Conservation (phyloP, 2,888 invertebrate species). For the Gryllus longicercus region DNA sequence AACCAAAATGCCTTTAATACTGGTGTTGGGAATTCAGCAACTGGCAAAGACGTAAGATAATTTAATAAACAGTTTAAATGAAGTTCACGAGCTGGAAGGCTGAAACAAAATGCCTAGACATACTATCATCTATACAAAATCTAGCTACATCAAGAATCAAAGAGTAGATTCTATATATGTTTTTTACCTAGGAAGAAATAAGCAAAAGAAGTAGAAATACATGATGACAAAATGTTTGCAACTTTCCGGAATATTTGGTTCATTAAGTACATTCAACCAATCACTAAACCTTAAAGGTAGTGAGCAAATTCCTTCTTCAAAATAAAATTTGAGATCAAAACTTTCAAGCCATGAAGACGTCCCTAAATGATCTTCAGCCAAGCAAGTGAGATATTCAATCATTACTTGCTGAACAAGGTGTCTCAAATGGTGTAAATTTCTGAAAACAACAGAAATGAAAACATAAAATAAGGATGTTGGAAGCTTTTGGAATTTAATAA, state of each 20-base stretch:
- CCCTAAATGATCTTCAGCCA: constrained; percentile 19
- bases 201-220: constrained; percentile 24
- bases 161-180: neutral
- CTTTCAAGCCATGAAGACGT: neutral
- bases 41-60: constrained; percentile 18
- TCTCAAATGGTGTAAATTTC: neutral
- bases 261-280: constrained; percentile 20
- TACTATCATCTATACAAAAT: too few relatives aligned
- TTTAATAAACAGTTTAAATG: constrained; percentile 1
- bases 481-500: neutral
- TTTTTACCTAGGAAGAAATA: constrained; percentile 21
- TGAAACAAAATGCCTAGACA: neutral
- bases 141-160: too few relatives aligned
- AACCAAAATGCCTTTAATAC: constrained; percentile 29
- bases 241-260: neutral
- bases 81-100: neutral
- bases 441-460: neutral
- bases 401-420: neutral
- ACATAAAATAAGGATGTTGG: neutral
- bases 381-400: constrained; percentile 23
- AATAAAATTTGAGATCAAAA: constrained; percentile 20
- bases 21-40: constrained; percentile 12
- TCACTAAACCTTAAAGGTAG: neutral
- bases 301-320: constrained; percentile 21
- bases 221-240: constrained; percentile 21